Base-by-base conservation (phyloP, 2,888 invertebrate species). In the Lepidochrysops patricia region DNA sequence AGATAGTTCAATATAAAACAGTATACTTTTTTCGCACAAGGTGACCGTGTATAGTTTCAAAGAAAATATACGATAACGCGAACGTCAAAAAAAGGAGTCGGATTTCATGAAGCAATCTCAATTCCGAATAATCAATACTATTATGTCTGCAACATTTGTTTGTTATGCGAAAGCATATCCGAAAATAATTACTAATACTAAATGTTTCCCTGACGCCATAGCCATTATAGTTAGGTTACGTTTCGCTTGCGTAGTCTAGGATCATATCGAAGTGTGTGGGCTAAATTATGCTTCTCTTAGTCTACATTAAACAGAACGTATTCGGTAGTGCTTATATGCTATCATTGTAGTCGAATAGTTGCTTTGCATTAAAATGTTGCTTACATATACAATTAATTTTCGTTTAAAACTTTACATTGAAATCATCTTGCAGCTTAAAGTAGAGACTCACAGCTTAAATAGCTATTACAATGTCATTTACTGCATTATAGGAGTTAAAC, bases 131-230 rank as follows among this genome's bases (percentile, higher is more conserved):
- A 43, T 43, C 9, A 12, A 43, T 9, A 43, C 43, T 26, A 50
- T 50, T 25, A 50, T 25, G 13, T 26, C 2, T 50, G 26, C n/a
- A 50, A 12, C 26, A 26, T 50, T 26, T 26, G 25, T 25, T 26
- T 50, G 12, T n/a, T 15, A 50, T 50, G n/a, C 50, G 13, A 29
- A 52, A 54, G 9, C 35, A 59, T 35, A 59, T 37, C 59, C 59
- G 52, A 35, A 35, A 52, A 54, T 75, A 79, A 79, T 79, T 78
- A 74, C 77, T 73, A 73, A 74, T 75, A 76, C 32, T 29, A 80
- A 80, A 79, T 79, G 73, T 73, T 69, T 72, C 74, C 71, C 78
- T 80, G 81, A 82, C 83, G 82, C 83, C 82, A 70, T 67, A 64
- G 72, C 79, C 77, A 81, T 80, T 82, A 77, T 76, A 77, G 75